Conservation (phyloP, 37 sponge, comb jelly and placozoan species). For the Cladorhizidae sp. region DNA sequence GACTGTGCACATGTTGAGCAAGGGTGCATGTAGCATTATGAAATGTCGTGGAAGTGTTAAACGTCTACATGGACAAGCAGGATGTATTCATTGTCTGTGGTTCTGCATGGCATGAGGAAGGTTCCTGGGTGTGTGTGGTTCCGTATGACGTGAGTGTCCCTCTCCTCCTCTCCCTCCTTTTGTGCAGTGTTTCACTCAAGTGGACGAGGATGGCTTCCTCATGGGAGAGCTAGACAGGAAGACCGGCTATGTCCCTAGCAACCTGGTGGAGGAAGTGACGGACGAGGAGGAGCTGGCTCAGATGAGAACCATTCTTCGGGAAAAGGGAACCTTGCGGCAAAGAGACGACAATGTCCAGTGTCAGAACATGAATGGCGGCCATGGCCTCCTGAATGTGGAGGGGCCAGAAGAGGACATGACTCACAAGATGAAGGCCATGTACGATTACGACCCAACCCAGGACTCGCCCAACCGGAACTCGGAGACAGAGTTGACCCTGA, state of each 20-base stretch:
- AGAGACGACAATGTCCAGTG: too few relatives aligned
- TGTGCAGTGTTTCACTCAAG: constrained; percentile 8
- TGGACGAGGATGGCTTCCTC: constrained; percentile 60
- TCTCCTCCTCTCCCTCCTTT: not conserved
- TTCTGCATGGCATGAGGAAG: too few relatives aligned
- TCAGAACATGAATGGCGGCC: not conserved
- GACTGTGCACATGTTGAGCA: too few relatives aligned
- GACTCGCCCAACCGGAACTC: constrained; percentile 58
- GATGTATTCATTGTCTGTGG: too few relatives aligned
- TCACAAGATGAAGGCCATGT: constrained; percentile 27
- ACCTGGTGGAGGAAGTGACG: constrained; percentile 52
- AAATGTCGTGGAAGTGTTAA: too few relatives aligned
- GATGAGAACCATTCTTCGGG: not conserved
- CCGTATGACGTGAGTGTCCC: too few relatives aligned
- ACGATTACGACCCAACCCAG: constrained; percentile 39
- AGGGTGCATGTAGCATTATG: too few relatives aligned
- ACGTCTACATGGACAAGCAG: too few relatives aligned
- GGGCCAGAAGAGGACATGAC: not conserved
- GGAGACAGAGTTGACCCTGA: constrained; percentile 40
- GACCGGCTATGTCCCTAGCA: constrained; percentile 48
- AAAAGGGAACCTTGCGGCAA: not conserved
- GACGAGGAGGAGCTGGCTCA: constrained; percentile 25
- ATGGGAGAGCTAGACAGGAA: constrained; percentile 19
- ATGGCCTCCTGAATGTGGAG: not conserved
- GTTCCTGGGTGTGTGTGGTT: too few relatives aligned